A percentile compares a stretch with the other conserved stretches of the same genome.
phyloP scores from a whole-genome alignment of 2,113 vertebrate species.

The Raja brachyura region DNA sequence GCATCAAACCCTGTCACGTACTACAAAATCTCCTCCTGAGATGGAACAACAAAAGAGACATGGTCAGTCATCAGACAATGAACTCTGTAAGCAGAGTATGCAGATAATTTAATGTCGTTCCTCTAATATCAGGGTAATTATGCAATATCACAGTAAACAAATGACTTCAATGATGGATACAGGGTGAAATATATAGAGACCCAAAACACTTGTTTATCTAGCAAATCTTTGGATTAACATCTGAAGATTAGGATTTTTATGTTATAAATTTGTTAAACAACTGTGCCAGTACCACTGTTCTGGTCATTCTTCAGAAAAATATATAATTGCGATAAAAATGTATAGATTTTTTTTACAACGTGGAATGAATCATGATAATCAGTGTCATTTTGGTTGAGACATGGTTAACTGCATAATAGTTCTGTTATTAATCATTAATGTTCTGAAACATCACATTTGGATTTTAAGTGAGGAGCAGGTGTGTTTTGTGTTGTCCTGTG shows the following conservation, averaged over 20 bases:
- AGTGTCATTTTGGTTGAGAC: too few species aligned
- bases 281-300: background rate
- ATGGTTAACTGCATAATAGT: too few species aligned
- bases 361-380: background rate
- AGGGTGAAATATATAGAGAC: background rate
- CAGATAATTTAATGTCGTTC: background rate
- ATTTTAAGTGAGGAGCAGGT: background rate
- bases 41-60: background rate
- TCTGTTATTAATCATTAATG: background rate
- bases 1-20: too few species aligned
- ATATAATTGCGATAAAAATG: background rate
- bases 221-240: background rate
- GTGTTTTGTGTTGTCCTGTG: background rate
- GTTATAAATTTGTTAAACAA: background rate
- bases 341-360: background rate
- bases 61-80: background rate
- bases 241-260: background rate
- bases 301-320: background rate
- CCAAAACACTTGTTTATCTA: background rate
- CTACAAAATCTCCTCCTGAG: background rate
- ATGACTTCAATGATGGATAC: background rate
- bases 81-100: background rate
- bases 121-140: background rate
- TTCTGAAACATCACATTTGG: background rate
- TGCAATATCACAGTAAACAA: background rate